Evolutionary conservation across 2,888 invertebrate genomes (phyloP), one percentile per base, ranked within the genome.

Genomic region (Nomada lathburiana): DNA sequence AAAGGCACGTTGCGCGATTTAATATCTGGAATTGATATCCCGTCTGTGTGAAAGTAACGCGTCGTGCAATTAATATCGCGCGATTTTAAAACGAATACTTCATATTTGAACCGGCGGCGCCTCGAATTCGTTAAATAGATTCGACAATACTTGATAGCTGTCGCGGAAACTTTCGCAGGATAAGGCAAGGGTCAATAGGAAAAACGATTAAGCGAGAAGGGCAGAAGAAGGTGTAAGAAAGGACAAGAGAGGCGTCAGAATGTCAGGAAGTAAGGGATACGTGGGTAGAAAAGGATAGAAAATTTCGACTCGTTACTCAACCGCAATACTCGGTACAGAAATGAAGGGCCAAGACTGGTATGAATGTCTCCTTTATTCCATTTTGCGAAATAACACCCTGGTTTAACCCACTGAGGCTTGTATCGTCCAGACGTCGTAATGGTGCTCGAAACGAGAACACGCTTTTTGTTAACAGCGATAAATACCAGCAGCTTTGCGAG

Each of bases 311-410:
- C 84, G 80, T 88, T 89, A 86, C 80, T 86, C 82, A 76, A 80
- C 77, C 80, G 63, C 71, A 20, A 60, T 70, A 78, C 64, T 86
- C 80, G 23, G 80, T 55, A 55, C 65, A 63, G 23, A 36, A 36
- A 57, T 57, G 47, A 53, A 69, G 81, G 69, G 70, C 67, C 77
- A 80, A 59, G 83, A 79, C 55, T 75, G 76, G 84, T 83, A 88
- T 89, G 90, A 90, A 90, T 86, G 88, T 88, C 82, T 84, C 78
- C 88, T 86, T 90, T 88, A 90, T 90, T 90, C 84, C 86, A 86
- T 86, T 90, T 88, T 83, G 76, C 81, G 72, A 86, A 90, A 80
- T 86, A 87, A 85, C 84, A 82, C 82, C 82, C 75, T 57, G 82
- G 79, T 86, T 89, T 90, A 90, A 82, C 85, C 78, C 83, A 80